Base-by-base conservation (phyloP, 2,113 vertebrate genomes). In the Jacana jacana region DNA sequence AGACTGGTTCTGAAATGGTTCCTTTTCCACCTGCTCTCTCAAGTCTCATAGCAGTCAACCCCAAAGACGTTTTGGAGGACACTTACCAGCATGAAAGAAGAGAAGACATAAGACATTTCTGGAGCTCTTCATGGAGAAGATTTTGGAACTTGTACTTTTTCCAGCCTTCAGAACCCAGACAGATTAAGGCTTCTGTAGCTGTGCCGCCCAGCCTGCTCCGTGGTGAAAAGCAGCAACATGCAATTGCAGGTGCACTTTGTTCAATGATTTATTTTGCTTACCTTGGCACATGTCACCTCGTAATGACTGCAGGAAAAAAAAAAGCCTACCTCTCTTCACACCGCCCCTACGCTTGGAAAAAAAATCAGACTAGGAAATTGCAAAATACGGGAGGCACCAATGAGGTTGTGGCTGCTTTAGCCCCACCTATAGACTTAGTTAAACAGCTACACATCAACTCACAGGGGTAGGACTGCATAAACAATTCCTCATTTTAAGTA, bases 41-140 rank as follows among this genome's bases (percentile, higher is more conserved):
- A 65, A n/a, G 68, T 68, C 37, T 48, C 48, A 46, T 6, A 61
- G 17, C 54, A 18, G 5, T 39, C 52, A 87, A 66, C 7, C n/a
- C 13, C n/a, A 58, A 55, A 68, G 20, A 11, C 6, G 9, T 60
- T 75, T 44, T 48, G 28, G n/a, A 88, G 7, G 15, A 25, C 23
- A 94, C 97, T 96, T 95, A 97, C 97, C 95, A 46, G 73, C 16
- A 20, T 77, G 90, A 84, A 94, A 58, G 88, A 95, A 85, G 48
- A 93, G 54, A 55, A 84, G 64, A 88, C 0, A 95, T 48, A 87
- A 93, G 37, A 91, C 12, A 16, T 11, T 77, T 73, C 42, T 42
- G 3, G 33, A 52, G 51, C 13, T 68, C 75, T 71, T 93, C 96
- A 96, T 96, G n/a, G 48, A 73, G 37, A 77, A 69, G 31, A 19